These are phyloP conservation scores for Orthonyx spaldingii DNA, from an alignment of 2,113 vertebrate species.

Conservation along the genomic window DNA sequence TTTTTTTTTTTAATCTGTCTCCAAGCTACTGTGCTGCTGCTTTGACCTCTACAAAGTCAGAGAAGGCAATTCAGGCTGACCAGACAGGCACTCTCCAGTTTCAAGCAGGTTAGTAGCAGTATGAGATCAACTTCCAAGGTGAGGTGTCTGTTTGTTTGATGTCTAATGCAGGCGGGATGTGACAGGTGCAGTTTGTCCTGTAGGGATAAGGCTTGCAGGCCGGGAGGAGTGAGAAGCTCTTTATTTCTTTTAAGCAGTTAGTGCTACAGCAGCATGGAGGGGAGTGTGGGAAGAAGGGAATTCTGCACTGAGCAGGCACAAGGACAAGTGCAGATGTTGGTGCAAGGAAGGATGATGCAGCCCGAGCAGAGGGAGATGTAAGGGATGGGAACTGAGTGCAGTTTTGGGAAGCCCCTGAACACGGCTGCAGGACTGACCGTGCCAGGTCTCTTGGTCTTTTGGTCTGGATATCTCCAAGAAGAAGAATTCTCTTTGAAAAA, in stretches of 20 bases:
- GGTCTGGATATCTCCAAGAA: not conserved
- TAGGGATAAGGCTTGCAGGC: not conserved
- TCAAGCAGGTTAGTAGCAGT: not conserved
- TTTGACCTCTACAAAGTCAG: not conserved
- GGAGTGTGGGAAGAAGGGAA: not conserved
- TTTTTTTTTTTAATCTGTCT: not conserved
- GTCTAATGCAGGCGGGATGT: not conserved
- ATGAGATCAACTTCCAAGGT: not conserved
- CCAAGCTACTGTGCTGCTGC: not conserved
- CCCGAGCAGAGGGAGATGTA: not conserved
- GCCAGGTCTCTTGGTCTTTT: not conserved
- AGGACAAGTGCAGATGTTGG: not conserved
- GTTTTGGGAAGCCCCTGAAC: not conserved
- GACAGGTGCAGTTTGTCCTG: fast-evolving
- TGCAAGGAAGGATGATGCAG: not conserved
- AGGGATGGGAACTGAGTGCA: not conserved
- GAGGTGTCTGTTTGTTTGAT: not conserved
- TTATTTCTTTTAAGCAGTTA: not conserved
- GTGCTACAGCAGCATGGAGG: not conserved
- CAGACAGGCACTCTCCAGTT: not conserved
- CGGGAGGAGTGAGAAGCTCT: not conserved
- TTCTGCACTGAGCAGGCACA: not conserved
- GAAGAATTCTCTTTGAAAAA: not conserved
- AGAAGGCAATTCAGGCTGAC: not conserved
- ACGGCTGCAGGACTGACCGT: not conserved